Conservation (phyloP, 2,797 vertebrate genomes). For the Etheostoma nigrum region DNA sequence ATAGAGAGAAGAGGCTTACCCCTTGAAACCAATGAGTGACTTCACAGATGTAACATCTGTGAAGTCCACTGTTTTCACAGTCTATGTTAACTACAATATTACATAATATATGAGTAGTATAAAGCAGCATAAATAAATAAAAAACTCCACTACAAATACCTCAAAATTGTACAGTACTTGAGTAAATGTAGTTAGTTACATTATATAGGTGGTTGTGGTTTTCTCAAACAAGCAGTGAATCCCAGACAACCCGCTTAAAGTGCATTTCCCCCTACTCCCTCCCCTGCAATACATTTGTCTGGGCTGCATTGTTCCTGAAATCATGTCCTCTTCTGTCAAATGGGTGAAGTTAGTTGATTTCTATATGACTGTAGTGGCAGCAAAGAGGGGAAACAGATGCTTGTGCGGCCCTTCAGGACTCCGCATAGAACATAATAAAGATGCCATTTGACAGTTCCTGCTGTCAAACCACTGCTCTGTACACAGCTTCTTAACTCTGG, state of each 20-base stretch:
- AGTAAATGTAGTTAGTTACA: neutral
- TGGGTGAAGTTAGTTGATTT: slow-evolving; percentile 55
- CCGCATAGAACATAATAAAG: slow-evolving; percentile 77
- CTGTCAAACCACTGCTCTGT: slow-evolving; percentile 75
- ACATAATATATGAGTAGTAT: too few relatives aligned
- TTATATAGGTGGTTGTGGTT: neutral
- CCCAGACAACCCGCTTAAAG: slow-evolving; percentile 17
- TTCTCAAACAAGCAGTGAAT: slow-evolving; percentile 1
- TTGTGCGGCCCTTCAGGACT: slow-evolving; percentile 72
- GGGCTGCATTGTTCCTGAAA: slow-evolving; percentile 41
- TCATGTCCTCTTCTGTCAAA: slow-evolving; percentile 53
- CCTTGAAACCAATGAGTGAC: too few relatives aligned
- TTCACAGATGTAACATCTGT: too few relatives aligned
- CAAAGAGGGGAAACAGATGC: slow-evolving; percentile 75
- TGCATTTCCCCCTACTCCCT: neutral
- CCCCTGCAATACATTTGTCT: slow-evolving; percentile 17
- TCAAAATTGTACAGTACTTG: neutral
- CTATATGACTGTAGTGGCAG: slow-evolving; percentile 58
- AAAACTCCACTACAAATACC: neutral
- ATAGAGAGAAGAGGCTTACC: too few relatives aligned
- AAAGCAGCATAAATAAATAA: neutral
- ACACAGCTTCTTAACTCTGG: slow-evolving; percentile 57
- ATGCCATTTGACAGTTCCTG: slow-evolving; percentile 81
- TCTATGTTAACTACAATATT: too few relatives aligned
- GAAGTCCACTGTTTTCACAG: too few relatives aligned